A percentile compares a stretch with the other conserved stretches of the same genome.
Conservation (phyloP, 2,888 invertebrate genomes). For the Dynastes maya region DNA sequence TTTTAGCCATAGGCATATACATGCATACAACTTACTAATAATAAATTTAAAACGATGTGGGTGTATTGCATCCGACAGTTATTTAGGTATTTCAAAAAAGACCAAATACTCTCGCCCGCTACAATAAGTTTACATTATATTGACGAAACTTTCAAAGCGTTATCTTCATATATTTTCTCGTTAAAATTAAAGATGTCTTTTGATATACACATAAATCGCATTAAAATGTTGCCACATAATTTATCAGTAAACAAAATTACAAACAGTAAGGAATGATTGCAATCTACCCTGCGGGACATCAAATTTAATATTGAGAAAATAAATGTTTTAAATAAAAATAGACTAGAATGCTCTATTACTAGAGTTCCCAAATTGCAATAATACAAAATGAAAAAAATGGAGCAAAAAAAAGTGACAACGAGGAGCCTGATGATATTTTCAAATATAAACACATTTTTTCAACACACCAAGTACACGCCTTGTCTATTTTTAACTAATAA, state of each 20-base stretch:
- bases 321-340: not conserved
- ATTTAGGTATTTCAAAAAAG: constrained; percentile 34
- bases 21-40: constrained; percentile 29
- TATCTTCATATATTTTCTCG: not conserved
- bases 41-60: constrained; percentile 35
- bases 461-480: not conserved
- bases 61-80: constrained; percentile 35
- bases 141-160: not conserved
- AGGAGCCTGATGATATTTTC: constrained; percentile 18
- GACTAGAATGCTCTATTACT: not conserved
- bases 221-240: no score
- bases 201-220: not conserved
- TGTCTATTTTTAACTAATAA: constrained; percentile 15
- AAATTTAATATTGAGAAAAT: no score
- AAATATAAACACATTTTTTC: constrained; percentile 24
- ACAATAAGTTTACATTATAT: constrained; percentile 29
- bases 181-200: not conserved
- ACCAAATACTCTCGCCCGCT: constrained; percentile 6
- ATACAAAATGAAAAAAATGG: constrained; percentile 9
- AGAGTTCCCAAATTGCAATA: not conserved
- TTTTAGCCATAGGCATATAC: constrained; percentile 33
- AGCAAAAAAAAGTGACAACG: constrained; percentile 8
- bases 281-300: no score
- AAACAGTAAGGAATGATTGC: not conserved
- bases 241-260: not conserved